Conservation (phyloP, 1,140 invertebrate species). For the Drosophila nikananu region DNA sequence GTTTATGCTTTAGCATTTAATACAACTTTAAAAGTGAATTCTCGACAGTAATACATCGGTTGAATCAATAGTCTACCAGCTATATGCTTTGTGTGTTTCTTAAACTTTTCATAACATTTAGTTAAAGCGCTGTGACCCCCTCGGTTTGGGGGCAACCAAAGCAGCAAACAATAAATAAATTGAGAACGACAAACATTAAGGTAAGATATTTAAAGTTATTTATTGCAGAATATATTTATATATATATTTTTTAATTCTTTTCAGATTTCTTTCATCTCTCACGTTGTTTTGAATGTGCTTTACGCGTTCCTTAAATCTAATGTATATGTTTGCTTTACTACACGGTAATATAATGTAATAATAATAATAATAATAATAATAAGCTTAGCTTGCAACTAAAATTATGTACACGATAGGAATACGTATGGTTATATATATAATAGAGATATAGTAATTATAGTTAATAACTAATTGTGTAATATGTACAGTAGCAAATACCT, state of each 20-base stretch:
- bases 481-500: constrained; percentile 51
- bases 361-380: constrained; percentile 42
- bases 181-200: constrained; percentile 55
- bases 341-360: constrained; percentile 24
- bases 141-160: constrained; percentile 33
- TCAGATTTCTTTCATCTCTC: constrained; percentile 45
- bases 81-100: constrained; percentile 35
- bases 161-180: constrained; percentile 53
- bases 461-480: constrained; percentile 39
- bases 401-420: constrained; percentile 53
- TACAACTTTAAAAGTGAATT: constrained; percentile 59
- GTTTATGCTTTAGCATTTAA: constrained; percentile 44
- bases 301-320: constrained; percentile 45
- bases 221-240: constrained; percentile 45
- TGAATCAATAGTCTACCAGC: constrained; percentile 17
- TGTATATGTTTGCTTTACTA: constrained; percentile 58
- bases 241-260: constrained; percentile 10
- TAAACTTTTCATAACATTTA: constrained; percentile 45
- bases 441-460: constrained; percentile 24
- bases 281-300: constrained; percentile 56
- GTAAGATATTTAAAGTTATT: constrained; percentile 40
- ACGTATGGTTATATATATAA: constrained; percentile 24
- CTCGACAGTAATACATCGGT: constrained; percentile 42
- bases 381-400: constrained; percentile 71
- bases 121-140: constrained; percentile 42